Evolutionary conservation across 2,888 invertebrate genomes (phyloP), one percentile per base, ranked within the genome.

Genomic region (Orthosia gracilis): DNA sequence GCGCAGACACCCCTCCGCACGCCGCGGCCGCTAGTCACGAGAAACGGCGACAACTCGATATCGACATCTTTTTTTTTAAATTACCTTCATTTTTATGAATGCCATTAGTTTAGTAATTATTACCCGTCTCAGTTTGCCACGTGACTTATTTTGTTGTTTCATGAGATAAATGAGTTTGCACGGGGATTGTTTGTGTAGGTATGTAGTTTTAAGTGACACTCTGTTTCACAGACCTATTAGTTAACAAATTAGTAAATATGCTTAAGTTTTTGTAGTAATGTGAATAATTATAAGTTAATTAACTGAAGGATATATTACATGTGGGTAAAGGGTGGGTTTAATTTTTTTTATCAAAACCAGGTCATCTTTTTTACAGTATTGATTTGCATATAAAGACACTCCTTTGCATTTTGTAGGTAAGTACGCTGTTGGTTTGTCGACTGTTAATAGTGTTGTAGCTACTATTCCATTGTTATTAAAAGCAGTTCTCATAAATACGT

Each of bases 1-100:
- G 82, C 89, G 89, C 89, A 86, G 88, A 86, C 91, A 87, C 89
- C 88, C 87, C 85, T 84, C 87, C 73, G 73, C 65, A 64, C 65
- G 61, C 70, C 62, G 74, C 72, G 62, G 58, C 70, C 59, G 74
- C 72, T 84, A 86, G 86, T 73, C 52, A 75, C 71, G 83, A 52
- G 13, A 63, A 49, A 45, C 13, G 26, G 5, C 31, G 18, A 11
- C 18, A 0, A 26, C n/a, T 80, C 66, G 76, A 76, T 85, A 80
- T 80, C 86, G 86, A 81, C 45, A 65, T 47, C 11, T n/a, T 78
- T 63, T 69, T 76, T 76, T 80, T 68, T 18, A 59, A n/a, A 59
- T 63, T 70, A 63, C 21, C 12, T n/a, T 45, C 15, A 11, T 26
- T 54, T 64, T 50, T 61, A 52, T 40, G 13, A 69, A 26, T 52